These are phyloP conservation scores for Andrena bucephala DNA, from an alignment of 2,888 invertebrate species.

Conservation along the genomic window DNA sequence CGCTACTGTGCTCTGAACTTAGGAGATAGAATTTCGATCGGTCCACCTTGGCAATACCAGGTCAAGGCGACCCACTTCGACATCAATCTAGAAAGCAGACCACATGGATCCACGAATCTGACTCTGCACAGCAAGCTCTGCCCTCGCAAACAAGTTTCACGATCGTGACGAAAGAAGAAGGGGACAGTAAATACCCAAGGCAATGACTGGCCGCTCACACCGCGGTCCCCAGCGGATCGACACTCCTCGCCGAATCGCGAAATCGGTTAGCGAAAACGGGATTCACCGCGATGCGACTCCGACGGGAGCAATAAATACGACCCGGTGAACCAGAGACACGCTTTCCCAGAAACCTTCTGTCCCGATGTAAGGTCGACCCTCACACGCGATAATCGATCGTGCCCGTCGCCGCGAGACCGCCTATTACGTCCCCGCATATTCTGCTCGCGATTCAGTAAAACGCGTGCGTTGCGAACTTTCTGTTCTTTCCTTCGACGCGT, in stretches of 20 bases:
- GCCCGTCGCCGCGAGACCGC: constrained; percentile 34
- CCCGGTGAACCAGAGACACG: constrained; percentile 69
- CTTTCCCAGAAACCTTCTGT: constrained; percentile 60
- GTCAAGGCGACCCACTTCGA: too few relatives aligned
- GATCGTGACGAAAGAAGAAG: not conserved
- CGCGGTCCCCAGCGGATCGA: constrained; percentile 48
- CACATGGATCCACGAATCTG: too few relatives aligned
- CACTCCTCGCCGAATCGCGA: constrained; percentile 12
- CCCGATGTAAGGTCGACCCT: constrained; percentile 59
- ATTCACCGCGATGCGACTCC: constrained; percentile 54
- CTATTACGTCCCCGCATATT: constrained; percentile 3
- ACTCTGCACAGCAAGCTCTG: too few relatives aligned
- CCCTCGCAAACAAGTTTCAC: too few relatives aligned
- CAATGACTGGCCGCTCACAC: constrained; percentile 74
- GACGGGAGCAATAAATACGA: constrained; percentile 60
- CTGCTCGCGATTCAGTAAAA: not conserved
- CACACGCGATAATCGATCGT: constrained; percentile 74
- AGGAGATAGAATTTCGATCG: not conserved
- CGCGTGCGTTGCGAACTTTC: not conserved
- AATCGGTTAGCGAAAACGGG: constrained; percentile 12
- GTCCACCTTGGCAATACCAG: not conserved
- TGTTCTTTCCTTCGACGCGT: not conserved
- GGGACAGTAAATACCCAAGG: constrained; percentile 38
- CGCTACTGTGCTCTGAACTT: too few relatives aligned
- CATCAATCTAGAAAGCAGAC: too few relatives aligned